A percentile compares a stretch with the other conserved stretches of the same genome.
Evolutionary conservation across 37 sponge, comb jelly and placozoan species (phyloP).

Genomic region (Ephydatia muelleri): DNA sequence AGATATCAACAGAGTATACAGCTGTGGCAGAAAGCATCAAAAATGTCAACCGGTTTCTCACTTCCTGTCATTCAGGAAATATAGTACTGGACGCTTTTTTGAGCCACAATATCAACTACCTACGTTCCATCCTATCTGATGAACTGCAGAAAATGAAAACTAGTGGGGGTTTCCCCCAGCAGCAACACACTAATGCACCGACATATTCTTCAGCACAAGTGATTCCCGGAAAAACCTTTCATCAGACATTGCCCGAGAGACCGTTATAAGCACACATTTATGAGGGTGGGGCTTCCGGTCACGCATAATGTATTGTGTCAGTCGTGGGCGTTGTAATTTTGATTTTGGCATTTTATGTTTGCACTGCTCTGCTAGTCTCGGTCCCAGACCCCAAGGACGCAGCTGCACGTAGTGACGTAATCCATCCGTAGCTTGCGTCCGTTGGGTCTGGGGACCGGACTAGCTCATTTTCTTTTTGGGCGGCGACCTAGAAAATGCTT

Average conservation of each 20-base stretch:
- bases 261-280: neutral
- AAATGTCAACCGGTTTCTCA: neutral
- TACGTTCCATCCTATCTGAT: neutral
- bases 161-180: neutral
- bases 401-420: no score
- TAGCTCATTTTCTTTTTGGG: no score
- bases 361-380: no score
- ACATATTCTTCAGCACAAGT: neutral
- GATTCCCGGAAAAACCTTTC: neutral
- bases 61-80: slow-evolving; percentile 1
- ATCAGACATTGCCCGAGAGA: neutral
- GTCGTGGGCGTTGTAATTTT: neutral
- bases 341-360: neutral
- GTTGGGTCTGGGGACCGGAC: no score
- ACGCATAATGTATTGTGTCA: neutral
- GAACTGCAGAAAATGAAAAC: neutral
- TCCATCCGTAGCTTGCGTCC: no score
- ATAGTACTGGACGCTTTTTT: neutral
- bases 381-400: no score
- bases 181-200: neutral
- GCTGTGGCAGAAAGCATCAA: neutral
- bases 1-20: neutral
- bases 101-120: neutral
- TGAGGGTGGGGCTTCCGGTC: no score
- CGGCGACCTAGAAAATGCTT: no score